These are phyloP conservation scores for Antitype chi DNA, from an alignment of 2,888 invertebrate species.

Conservation along the genomic window DNA sequence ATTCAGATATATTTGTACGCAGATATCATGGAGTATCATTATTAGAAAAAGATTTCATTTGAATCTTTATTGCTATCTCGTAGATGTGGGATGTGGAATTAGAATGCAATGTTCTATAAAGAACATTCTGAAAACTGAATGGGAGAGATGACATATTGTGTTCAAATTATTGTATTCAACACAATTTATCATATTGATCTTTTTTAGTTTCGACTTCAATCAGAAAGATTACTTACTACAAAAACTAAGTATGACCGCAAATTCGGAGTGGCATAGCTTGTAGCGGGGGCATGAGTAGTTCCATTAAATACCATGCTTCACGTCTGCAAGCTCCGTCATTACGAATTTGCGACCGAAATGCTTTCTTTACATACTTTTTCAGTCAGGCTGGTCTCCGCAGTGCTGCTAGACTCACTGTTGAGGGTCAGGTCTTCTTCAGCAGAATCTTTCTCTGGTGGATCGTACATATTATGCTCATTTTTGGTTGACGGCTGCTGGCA, in stretches of 20 bases:
- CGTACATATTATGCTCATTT: slow-evolving; percentile 71
- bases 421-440: slow-evolving; percentile 79
- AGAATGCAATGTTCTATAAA: slow-evolving; percentile 1
- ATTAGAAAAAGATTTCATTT: background rate
- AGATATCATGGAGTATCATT: background rate
- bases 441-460: slow-evolving; percentile 83
- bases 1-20: background rate
- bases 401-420: slow-evolving; percentile 79
- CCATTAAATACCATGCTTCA: background rate
- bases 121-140: background rate
- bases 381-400: slow-evolving; percentile 73
- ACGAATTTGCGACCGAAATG: background rate
- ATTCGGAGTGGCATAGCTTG: background rate
- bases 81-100: background rate
- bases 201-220: background rate
- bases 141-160: no score
- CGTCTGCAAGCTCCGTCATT: background rate
- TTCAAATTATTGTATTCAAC: background rate
- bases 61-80: background rate
- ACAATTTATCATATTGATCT: background rate
- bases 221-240: background rate
- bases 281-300: background rate
- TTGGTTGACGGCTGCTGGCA: slow-evolving; percentile 48
- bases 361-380: slow-evolving; percentile 70
- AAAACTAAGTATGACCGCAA: background rate